Evolutionary conservation across 2,113 vertebrate species (phyloP), one percentile per base, ranked within the genome.

Genomic region (Tylochromis polylepis): DNA sequence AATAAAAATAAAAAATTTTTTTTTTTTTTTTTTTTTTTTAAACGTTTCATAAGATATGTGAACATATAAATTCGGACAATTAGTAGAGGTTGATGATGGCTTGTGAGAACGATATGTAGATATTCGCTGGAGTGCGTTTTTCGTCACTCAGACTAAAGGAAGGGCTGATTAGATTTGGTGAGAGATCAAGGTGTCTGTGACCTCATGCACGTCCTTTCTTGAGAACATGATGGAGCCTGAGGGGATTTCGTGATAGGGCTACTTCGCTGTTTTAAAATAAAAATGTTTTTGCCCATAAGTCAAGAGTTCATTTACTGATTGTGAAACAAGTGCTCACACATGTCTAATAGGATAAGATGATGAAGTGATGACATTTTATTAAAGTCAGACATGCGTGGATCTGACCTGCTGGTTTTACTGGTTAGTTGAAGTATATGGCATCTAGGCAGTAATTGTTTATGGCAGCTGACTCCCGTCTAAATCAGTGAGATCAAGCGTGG

Each of bases 401-500:
- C 9, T 4, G 24, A 75, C 43, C 24, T 75, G 22, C 70, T 46
- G 43, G 6, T 43, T 49, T 75, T 9, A 12, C 15, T 75, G 43
- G 24, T 75, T 29, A 29, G 70, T 20, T 11, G 18, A 49, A 20
- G 43, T 29, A 75, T 75, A 75, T 43, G 1, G 20, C 70, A 51
- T 49, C 24, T 20, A 75, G 24, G 70, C 24, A 18, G 5, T 27
- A 29, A 75, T 75, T 43, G 46, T 82, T 57, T 53, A 67, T 15
- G 78, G 15, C 89, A 86, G 81, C 90, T 88, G 87, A 58, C 79
- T 89, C 65, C 34, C 20, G 85, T 92, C 65, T 94, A 84, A 90
- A 87, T 92, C 81, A n/a, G 34, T 31, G 41, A 56, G 70, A 91
- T 94, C 46, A 79, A 60, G 53, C 70, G 67, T 86, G 83, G 83